phyloP scores from a whole-genome alignment of 2,888 invertebrate species.

The Apomyelois bistriatella region DNA sequence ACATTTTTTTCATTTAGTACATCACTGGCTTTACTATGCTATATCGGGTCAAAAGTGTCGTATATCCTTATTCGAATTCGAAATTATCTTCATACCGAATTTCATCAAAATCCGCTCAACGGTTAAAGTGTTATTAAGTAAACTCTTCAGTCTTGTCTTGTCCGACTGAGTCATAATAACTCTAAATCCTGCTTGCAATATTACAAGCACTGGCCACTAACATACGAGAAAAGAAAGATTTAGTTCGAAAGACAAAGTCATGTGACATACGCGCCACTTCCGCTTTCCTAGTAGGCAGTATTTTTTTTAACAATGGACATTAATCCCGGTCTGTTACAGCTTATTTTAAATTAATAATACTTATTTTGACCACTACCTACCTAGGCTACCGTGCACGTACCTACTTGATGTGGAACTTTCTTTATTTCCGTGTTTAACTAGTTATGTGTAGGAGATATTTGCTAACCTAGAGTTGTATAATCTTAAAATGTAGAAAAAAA shows the following conservation, averaged over 20 bases:
- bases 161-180: too few relatives aligned
- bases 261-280: neutral
- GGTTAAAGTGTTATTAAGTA: too few relatives aligned
- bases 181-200: too few relatives aligned
- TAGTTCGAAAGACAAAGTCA: neutral
- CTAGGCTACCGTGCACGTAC: neutral
- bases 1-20: conserved; percentile 15
- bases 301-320: conserved; percentile 7
- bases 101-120: too few relatives aligned
- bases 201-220: too few relatives aligned
- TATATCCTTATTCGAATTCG: too few relatives aligned
- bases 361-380: conserved; percentile 14
- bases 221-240: too few relatives aligned
- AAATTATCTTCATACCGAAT: too few relatives aligned
- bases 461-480: too few relatives aligned
- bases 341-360: conserved; percentile 17
- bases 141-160: too few relatives aligned
- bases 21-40: neutral
- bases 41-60: too few relatives aligned
- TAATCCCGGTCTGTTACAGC: conserved; percentile 10
- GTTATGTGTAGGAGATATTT: neutral
- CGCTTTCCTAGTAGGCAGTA: conserved; percentile 1
- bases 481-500: too few relatives aligned
- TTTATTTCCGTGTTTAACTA: conserved; percentile 11
- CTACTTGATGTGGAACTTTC: conserved; percentile 22